phyloP scores from a whole-genome alignment of 2,797 vertebrate genomes.

The Crax fasciolata region DNA sequence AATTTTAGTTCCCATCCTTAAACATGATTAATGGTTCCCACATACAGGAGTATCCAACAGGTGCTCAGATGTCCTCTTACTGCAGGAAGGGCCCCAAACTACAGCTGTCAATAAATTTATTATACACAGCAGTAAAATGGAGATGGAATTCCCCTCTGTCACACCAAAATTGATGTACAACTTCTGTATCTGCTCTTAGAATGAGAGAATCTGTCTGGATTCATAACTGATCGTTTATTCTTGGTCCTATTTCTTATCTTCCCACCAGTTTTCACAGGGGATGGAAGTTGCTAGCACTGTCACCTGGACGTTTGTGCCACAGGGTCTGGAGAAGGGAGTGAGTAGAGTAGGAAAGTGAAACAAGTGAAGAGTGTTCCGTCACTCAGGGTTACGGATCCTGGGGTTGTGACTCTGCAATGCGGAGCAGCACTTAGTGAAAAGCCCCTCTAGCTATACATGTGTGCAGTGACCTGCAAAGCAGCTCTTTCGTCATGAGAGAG shows the following conservation, averaged over 20 bases:
- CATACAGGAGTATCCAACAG: background rate
- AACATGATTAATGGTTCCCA: background rate
- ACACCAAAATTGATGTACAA: accelerated
- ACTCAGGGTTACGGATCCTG: background rate
- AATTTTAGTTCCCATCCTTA: background rate
- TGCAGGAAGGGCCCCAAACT: background rate
- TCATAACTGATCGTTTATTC: background rate
- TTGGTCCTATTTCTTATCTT: background rate
- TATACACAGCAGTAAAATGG: background rate
- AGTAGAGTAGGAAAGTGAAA: background rate
- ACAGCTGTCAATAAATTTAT: background rate
- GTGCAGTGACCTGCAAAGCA: background rate
- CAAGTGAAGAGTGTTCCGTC: background rate
- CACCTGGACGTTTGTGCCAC: background rate
- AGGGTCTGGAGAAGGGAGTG: background rate
- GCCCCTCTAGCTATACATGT: background rate
- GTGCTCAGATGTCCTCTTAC: background rate
- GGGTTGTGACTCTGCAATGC: background rate
- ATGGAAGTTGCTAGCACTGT: background rate
- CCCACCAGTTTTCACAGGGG: background rate
- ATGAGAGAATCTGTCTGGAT: background rate
- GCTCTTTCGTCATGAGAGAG: background rate
- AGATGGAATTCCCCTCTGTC: background rate
- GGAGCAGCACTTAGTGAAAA: background rate
- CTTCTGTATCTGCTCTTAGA: background rate